These are phyloP conservation scores for Heterodera filipjevi DNA, from an alignment of 2,888 invertebrate species.

Conservation along the genomic window DNA sequence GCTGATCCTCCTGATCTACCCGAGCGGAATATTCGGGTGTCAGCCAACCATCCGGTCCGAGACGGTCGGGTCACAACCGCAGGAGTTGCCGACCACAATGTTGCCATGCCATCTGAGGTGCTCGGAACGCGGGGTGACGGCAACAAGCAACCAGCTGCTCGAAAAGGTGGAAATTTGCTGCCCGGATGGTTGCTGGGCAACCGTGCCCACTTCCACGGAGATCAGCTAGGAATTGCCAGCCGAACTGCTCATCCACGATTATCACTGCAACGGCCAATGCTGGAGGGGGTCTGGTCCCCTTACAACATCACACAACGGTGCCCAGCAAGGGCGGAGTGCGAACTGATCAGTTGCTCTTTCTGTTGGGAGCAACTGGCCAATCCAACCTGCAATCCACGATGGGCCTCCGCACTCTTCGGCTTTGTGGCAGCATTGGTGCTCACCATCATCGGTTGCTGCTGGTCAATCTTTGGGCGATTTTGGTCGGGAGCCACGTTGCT, in stretches of 20 bases:
- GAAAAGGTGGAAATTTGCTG: slow-evolving; percentile 5
- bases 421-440: background rate
- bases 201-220: too few relatives aligned
- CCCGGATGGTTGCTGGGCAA: background rate
- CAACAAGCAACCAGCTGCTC: background rate
- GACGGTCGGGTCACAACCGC: background rate
- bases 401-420: slow-evolving; percentile 7
- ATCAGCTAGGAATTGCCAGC: background rate
- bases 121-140: background rate
- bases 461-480: background rate
- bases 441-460: background rate
- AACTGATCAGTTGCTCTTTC: background rate
- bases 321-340: background rate
- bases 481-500: background rate
- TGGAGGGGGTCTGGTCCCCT: background rate
- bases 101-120: background rate
- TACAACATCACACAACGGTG: background rate
- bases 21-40: too few relatives aligned
- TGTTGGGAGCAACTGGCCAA: slow-evolving; percentile 2
- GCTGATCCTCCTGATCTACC: too few relatives aligned
- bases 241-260: background rate
- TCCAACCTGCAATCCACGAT: slow-evolving; percentile 3
- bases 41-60: background rate
- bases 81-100: background rate
- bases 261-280: slow-evolving; percentile 14